Percentiles rank a stretch among this genome's conserved stretches.
phyloP scores from a whole-genome alignment of 2,113 vertebrate genomes.

The Trogon melanurus region DNA sequence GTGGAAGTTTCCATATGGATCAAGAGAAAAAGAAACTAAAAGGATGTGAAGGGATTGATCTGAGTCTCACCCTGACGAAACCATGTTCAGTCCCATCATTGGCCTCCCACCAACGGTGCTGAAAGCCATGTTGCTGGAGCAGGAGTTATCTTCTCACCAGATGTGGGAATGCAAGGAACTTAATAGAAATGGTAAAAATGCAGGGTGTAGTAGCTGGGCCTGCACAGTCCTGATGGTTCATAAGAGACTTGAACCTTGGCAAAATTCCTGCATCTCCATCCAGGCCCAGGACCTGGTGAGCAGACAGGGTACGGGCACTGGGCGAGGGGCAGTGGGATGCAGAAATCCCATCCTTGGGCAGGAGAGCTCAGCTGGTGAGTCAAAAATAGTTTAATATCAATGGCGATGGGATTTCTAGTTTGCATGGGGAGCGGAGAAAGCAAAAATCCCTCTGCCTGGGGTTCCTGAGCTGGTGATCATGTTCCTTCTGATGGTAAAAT shows the following conservation, averaged over 20 bases:
- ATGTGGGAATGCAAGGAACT: background rate
- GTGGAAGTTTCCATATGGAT: background rate
- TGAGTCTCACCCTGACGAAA: background rate
- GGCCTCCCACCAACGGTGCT: background rate
- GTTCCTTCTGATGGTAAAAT: background rate
- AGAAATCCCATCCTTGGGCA: background rate
- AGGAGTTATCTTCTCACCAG: background rate
- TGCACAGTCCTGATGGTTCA: background rate
- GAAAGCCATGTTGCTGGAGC: background rate
- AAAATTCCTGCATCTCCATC: background rate
- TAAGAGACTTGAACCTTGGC: too few relatives aligned
- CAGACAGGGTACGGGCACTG: background rate
- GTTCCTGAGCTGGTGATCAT: background rate
- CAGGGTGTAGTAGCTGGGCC: accelerated
- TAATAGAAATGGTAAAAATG: background rate
- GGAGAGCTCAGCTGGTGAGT: background rate
- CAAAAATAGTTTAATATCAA: accelerated
- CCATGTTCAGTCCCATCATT: background rate
- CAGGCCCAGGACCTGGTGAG: background rate
- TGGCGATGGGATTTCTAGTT: background rate
- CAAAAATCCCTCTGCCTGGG: accelerated
- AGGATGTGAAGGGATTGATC: background rate
- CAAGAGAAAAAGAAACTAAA: background rate
- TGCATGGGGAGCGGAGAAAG: background rate
- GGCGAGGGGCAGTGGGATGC: background rate